Evolutionary conservation across 2,888 invertebrate genomes (phyloP).

Genomic region (Ennomos quercinarius): DNA sequence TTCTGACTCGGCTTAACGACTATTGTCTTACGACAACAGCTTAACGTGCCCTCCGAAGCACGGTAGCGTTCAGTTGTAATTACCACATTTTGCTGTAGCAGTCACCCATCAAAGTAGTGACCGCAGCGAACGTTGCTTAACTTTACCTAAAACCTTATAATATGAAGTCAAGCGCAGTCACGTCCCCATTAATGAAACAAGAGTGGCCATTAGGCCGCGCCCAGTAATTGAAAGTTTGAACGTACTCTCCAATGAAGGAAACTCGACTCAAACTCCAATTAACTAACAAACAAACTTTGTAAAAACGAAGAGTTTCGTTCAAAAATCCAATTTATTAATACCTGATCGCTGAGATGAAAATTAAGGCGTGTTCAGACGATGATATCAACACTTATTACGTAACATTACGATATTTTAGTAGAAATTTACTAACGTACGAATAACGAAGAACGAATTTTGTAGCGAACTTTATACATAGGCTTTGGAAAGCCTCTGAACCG

Average conservation of each 20-base stretch:
- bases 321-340: conserved; percentile 46
- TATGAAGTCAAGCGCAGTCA: too few relatives aligned
- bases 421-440: too few relatives aligned
- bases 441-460: too few relatives aligned
- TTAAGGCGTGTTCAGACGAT: conserved; percentile 7
- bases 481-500: too few relatives aligned
- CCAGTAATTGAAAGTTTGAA: conserved; percentile 28
- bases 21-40: too few relatives aligned
- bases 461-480: not conserved
- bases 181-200: conserved; percentile 11
- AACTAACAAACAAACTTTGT: conserved; percentile 44
- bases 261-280: conserved; percentile 49
- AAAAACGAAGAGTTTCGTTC: conserved; percentile 44
- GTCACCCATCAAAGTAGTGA: too few relatives aligned
- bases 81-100: too few relatives aligned
- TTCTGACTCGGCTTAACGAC: too few relatives aligned
- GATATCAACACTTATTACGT: not conserved
- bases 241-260: conserved; percentile 37
- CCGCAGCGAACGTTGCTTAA: too few relatives aligned
- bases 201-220: conserved; percentile 24
- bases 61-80: too few relatives aligned
- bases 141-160: too few relatives aligned
- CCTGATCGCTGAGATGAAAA: conserved; percentile 28
- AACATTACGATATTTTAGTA: not conserved
- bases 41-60: too few relatives aligned